Conservation (phyloP, 2,797 vertebrate genomes). For the Australoheros facetus region DNA sequence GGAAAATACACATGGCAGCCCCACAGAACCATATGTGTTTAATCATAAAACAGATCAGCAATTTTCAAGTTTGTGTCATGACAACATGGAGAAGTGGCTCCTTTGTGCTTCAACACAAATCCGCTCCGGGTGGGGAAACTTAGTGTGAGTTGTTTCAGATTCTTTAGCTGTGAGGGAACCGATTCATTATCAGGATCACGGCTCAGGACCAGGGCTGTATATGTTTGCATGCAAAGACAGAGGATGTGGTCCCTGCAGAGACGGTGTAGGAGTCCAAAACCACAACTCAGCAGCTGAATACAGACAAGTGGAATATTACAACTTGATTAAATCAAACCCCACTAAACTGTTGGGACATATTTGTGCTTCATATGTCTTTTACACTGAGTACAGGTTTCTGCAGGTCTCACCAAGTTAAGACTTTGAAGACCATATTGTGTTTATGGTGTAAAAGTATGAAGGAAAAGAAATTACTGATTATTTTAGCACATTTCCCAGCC, state of each 20-base stretch:
- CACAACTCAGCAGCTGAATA: no score
- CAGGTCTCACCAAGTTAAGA: not conserved
- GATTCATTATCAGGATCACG: not conserved
- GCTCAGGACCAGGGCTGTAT: not conserved
- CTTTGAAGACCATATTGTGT: not conserved
- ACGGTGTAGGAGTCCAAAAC: no score
- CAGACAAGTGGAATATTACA: not conserved
- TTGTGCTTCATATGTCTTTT: not conserved
- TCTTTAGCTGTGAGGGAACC: constrained; percentile 53
- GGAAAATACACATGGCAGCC: not conserved
- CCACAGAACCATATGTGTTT: not conserved
- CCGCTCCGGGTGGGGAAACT: constrained; percentile 22
- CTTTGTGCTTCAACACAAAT: constrained; percentile 12
- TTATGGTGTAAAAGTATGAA: no score
- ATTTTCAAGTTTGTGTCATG: constrained; percentile 27
- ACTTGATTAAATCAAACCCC: not conserved
- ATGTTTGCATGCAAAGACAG: not conserved
- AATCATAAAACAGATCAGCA: not conserved
- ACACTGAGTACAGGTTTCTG: not conserved
- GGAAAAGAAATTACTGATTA: no score
- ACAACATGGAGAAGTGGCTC: constrained; percentile 46
- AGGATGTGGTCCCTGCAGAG: not conserved
- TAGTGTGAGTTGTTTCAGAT: constrained; percentile 37
- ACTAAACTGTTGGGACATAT: not conserved
- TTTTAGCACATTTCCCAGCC: no score